Conservation (phyloP, 2,113 vertebrate species). For the Anguilla japonica region DNA sequence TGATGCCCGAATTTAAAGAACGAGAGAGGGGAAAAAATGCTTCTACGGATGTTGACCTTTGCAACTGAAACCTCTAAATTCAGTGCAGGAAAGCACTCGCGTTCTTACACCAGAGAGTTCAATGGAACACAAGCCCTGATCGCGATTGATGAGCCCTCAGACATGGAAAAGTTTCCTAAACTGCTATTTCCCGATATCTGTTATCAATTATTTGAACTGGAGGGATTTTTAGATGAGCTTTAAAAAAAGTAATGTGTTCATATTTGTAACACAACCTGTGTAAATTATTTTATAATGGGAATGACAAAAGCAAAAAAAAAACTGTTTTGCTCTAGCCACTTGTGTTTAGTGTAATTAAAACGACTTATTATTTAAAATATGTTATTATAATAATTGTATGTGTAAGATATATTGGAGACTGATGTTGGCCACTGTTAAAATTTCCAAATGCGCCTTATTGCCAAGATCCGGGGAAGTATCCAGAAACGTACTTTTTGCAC, state of each 20-base stretch:
- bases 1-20: slow-evolving; percentile 20
- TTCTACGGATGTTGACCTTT: slow-evolving; percentile 18
- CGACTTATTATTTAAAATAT: too few species aligned
- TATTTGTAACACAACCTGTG: neutral
- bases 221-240: neutral
- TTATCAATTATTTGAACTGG: neutral
- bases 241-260: neutral
- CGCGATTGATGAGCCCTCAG: neutral
- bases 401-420: too few species aligned
- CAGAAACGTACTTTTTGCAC: too few species aligned
- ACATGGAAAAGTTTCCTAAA: neutral
- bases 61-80: slow-evolving; percentile 12
- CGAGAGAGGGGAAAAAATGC: neutral
- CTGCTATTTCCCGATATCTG: neutral
- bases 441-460: too few species aligned
- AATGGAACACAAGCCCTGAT: neutral
- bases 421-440: too few species aligned
- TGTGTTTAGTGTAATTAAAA: too few species aligned
- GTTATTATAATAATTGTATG: too few species aligned
- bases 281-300: neutral
- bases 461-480: too few species aligned
- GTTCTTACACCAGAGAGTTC: neutral
- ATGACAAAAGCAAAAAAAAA: too few species aligned
- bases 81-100: neutral
- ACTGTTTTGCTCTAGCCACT: too few species aligned